A percentile compares a stretch with the other conserved stretches of the same genome.
These are phyloP conservation scores for Poeciliopsis gracilis DNA, from an alignment of 2,797 vertebrate species.

Conservation along the genomic window DNA sequence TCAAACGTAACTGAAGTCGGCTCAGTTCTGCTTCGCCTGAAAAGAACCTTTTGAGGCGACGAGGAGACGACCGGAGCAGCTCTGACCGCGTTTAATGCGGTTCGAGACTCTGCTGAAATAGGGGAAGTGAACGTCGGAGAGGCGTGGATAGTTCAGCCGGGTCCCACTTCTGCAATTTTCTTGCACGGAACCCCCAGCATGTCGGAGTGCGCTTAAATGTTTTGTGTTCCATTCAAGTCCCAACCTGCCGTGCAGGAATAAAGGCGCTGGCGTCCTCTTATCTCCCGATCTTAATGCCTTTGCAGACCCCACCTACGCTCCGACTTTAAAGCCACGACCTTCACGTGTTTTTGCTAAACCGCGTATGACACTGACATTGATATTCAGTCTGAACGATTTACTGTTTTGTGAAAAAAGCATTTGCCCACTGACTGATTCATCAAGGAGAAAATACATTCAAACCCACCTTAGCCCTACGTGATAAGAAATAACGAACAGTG, in stretches of 20 bases:
- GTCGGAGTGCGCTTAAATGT: conserved; percentile 57
- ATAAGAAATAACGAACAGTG: background rate
- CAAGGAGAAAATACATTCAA: background rate
- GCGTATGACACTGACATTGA: background rate
- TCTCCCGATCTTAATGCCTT: conserved; percentile 57
- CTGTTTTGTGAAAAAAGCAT: background rate
- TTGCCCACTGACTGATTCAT: background rate
- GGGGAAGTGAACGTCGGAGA: background rate
- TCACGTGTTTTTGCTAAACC: background rate
- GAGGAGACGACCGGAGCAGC: background rate
- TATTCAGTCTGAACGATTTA: background rate
- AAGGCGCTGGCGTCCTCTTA: conserved; percentile 43
- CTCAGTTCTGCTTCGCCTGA: background rate
- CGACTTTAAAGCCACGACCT: conserved; percentile 1
- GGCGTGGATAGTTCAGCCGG: conserved; percentile 16
- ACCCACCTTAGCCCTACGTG: background rate
- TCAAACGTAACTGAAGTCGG: background rate
- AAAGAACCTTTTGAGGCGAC: background rate
- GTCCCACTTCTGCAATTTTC: conserved; percentile 30
- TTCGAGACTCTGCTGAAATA: background rate
- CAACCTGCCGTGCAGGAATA: conserved; percentile 57
- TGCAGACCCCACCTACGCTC: conserved; percentile 41
- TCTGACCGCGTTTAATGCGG: background rate
- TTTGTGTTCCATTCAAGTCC: conserved; percentile 65
- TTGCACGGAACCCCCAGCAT: conserved; percentile 20